Base-by-base conservation (phyloP, 2,888 invertebrate genomes). In the Arrhopalites spinosus region DNA sequence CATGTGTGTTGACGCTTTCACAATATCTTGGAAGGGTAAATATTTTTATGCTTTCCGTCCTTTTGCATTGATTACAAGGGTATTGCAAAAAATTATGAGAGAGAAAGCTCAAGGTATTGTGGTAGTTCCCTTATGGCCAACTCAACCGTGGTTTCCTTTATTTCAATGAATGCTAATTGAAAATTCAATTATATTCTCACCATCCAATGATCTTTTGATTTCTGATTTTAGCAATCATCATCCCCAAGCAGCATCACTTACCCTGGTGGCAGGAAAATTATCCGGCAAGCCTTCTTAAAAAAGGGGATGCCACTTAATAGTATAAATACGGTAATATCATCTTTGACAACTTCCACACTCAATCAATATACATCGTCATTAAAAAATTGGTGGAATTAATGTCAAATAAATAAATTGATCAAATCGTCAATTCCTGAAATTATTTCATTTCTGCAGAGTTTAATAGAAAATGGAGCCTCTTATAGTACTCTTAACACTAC, bases 401-500 rank as follows among this genome's bases (percentile, higher is more conserved):
- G 76, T 64, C 27, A 27, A 0, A 0, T 1, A 8, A 66, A 68
- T 29, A 25, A 69, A 23, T 20, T 61, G 25, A 53, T 59, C 47
- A 43, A 5, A 43, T 77, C 63, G 1, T 20, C 27, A 3, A 25
- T 74, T 25, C 17, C 15, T 0, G 1, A 11, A 0, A 47, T 78
- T 23, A 23, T 76, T 0, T 27, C 3, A 13, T 79, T 59, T 69
- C 59, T 80, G 29, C 45, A 67, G 15, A 3, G 1, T 2, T 17
- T 74, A n/a, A 75, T 59, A 43, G 66, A 73, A 1, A 17, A 56
- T 1, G 76, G 76, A 15, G 17, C 27, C 7, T 30, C 75, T 17
- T 80, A 79, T 20, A 76, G 73, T 20, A 69, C 56, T 15, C 25
- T 80, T 2, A 79, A 79, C 50, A 47, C 64, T 0, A 45, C 59